Evolutionary conservation across 2,113 vertebrate genomes (phyloP).

Genomic region (Saguinus imperator): DNA sequence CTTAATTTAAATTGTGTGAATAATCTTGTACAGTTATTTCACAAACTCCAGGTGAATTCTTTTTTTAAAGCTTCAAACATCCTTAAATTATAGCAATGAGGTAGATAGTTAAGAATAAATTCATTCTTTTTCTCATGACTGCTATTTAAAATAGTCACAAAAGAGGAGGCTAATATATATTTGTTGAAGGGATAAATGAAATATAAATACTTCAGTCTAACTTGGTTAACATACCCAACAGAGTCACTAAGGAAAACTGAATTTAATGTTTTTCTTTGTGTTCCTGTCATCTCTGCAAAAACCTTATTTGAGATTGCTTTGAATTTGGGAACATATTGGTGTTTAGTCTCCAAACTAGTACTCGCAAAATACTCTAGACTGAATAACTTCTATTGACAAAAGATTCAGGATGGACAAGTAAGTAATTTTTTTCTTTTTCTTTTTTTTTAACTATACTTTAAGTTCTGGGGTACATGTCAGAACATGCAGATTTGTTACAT

Average conservation of each 20-base stretch:
- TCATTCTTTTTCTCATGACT: background rate
- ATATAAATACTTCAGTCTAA: background rate
- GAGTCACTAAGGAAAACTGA: background rate
- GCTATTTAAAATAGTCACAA: constrained; percentile 6
- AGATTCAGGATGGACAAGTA: background rate
- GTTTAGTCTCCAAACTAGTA: background rate
- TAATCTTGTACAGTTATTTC: background rate
- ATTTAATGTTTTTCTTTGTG: background rate
- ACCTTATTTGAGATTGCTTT: background rate
- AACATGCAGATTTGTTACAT: too few relatives aligned
- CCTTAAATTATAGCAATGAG: background rate
- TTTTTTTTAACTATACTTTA: too few relatives aligned
- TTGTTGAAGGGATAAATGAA: background rate
- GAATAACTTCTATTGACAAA: background rate
- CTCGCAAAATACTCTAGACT: background rate
- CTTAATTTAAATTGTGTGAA: background rate
- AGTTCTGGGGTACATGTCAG: too few relatives aligned
- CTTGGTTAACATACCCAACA: background rate
- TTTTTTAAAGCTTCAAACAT: background rate
- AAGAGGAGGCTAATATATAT: background rate
- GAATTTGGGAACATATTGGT: background rate
- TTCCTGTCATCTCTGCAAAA: background rate
- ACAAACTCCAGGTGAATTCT: background rate
- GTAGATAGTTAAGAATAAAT: background rate
- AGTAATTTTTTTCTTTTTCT: background rate